Conservation (phyloP, 2,888 invertebrate genomes). For the Ernsta delagoae region DNA sequence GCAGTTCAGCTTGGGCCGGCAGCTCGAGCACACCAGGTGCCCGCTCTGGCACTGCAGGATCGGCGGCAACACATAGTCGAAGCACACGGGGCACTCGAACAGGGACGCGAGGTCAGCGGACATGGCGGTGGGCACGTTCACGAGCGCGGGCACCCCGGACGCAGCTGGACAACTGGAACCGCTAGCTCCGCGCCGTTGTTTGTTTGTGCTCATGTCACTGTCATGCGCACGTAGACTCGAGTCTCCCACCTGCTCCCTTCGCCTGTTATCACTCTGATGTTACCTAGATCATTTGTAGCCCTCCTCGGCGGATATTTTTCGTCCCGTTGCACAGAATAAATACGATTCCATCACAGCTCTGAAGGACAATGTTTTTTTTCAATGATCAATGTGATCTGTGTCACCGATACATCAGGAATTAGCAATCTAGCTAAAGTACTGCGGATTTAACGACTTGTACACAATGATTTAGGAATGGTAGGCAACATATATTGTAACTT, state of each 20-base stretch:
- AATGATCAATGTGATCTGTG: constrained; percentile 40
- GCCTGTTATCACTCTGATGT: constrained; percentile 17
- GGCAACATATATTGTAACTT: not conserved
- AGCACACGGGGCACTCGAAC: constrained; percentile 98
- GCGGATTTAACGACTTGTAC: constrained; percentile 43
- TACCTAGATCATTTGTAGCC: constrained; percentile 74
- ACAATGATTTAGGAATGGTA: constrained; percentile 17
- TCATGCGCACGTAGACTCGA: constrained; percentile 73
- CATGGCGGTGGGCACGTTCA: constrained; percentile 87
- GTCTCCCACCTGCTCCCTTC: constrained; percentile 33
- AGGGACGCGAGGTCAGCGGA: constrained; percentile 95
- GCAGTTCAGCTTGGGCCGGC: constrained; percentile 97
- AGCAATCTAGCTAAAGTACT: constrained; percentile 22
- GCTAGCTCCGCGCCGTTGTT: constrained; percentile 82
- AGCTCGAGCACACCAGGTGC: constrained; percentile 98
- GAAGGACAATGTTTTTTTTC: constrained; percentile 61
- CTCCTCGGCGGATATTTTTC: constrained; percentile 72
- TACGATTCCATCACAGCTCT: constrained; percentile 77
- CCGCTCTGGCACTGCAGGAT: constrained; percentile 99
- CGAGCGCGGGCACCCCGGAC: constrained; percentile 80
- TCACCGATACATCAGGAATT: constrained; percentile 33
- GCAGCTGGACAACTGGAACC: constrained; percentile 80
- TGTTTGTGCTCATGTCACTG: constrained; percentile 85
- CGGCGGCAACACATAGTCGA: constrained; percentile 99
- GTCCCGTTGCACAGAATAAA: constrained; percentile 64